A percentile compares a stretch with the other conserved stretches of the same genome.
These are phyloP conservation scores for Toxotes lorentzi DNA, from an alignment of 2,797 vertebrate genomes.

Conservation along the genomic window DNA sequence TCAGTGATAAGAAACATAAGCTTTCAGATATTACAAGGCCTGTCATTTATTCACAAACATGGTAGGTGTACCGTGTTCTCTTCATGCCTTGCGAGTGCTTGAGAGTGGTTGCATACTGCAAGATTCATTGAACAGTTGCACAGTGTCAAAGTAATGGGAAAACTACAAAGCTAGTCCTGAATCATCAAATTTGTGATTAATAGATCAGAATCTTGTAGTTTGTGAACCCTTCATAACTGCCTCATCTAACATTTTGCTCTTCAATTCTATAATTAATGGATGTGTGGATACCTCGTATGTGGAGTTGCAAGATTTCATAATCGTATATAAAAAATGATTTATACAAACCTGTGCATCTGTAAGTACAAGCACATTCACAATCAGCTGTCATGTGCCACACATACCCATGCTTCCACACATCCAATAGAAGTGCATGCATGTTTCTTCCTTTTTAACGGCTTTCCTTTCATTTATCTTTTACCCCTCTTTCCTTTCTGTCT, in stretches of 20 bases:
- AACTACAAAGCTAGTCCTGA: neutral
- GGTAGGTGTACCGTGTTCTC: conserved; percentile 87
- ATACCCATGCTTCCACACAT: conserved; percentile 50
- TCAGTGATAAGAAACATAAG: conserved; percentile 99
- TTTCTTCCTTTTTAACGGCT: conserved; percentile 34
- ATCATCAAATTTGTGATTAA: conserved; percentile 1
- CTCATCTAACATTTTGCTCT: conserved; percentile 37
- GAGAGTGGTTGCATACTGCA: conserved; percentile 62
- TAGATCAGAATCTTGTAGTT: conserved; percentile 66
- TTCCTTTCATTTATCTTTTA: conserved; percentile 58
- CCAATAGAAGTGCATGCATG: conserved; percentile 21
- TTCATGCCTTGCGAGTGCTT: conserved; percentile 19
- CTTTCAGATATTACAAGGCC: conserved; percentile 98
- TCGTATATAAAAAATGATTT: neutral
- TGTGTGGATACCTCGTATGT: conserved; percentile 64
- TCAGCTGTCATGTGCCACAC: neutral
- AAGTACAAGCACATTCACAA: neutral
- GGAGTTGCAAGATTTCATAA: neutral
- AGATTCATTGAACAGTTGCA: conserved; percentile 53
- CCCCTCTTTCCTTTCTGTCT: conserved; percentile 35
- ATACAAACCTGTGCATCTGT: neutral
- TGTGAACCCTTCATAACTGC: conserved; percentile 45
- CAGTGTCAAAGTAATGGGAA: conserved; percentile 5
- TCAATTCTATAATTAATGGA: conserved; percentile 46
- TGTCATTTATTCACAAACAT: conserved; percentile 99